Evolutionary conservation across 2,113 vertebrate species (phyloP), one percentile per base, ranked within the genome.

Genomic region (Amia ocellicauda): DNA sequence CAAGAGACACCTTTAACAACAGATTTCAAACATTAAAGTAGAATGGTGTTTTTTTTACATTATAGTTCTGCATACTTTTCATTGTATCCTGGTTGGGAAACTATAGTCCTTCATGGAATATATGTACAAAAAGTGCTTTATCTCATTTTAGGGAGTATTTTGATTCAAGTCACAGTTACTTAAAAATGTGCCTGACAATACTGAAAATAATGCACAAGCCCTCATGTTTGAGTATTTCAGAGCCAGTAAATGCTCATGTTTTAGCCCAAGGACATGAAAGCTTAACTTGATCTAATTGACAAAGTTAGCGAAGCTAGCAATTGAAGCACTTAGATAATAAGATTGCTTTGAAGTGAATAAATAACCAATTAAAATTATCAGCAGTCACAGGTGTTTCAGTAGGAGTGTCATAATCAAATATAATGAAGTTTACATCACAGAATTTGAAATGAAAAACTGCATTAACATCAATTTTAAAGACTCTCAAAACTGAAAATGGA

Each of bases 321-420:
- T 75, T 70, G 59, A 78, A 83, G 78, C 78, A 75, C 84, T 88
- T 86, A 79, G 76, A 85, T 86, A 86, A 87, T 84, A 87, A 86
- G 76, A 90, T 84, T 86, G 85, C 80, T 90, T 83, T 86, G 83
- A 91, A 89, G 86, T 84, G 82, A 81, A 80, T 86, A 88, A 88
- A 87, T 88, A 90, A 85, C 78, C 80, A 83, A 89, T 91, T 85
- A 79, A 71, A 82, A 88, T 82, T 84, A 87, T 81, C 82, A 69
- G 76, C 81, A 83, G 84, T 90, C 86, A 85, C 89, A 91, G 89
- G 86, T 92, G 83, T 89, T 90, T 90, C 86, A 85, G 80, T 86
- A 66, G 62, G 70, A 62, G 70, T 72, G 62, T 77, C 77, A 74
- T 86, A 86, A 89, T 88, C 80, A 80, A 72, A 72, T 78, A 75